Base-by-base conservation (phyloP, 2,797 vertebrate species). In the Naso thynnoides region DNA sequence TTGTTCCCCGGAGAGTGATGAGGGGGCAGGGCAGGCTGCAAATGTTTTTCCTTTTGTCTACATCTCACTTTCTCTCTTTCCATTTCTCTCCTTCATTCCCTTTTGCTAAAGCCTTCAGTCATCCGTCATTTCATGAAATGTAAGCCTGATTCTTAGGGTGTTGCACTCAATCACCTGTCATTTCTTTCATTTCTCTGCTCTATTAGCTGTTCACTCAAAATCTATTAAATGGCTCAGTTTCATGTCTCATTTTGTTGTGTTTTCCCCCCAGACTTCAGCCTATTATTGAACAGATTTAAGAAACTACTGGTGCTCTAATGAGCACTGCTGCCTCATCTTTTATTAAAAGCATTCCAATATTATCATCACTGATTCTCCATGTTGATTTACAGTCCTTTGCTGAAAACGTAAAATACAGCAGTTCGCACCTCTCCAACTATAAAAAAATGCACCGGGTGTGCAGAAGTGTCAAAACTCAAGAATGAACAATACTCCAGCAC, bases 1-100 rank as follows among this genome's bases (percentile, higher is more conserved):
- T 88, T 71, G 70, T 80, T 93, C 90, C 90, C 86, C 69, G 56
- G 85, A 86, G 91, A 92, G 72, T 53, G 83, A 84, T 86, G 85
- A 88, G 86, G 91, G 88, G 90, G 93, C 89, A 90, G 87, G 90
- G 92, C 81, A 87, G 73, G 75, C 82, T 80, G 84, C n/a, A 88
- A 90, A 92, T 89, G 86, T 86, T 84, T 86, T 65, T 27, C 62
- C 64, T 78, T 84, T 79, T 82, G 82, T 90, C 73, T 88, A 52
- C 33, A 9, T 78, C 29, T 68, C 45, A 64, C 29, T 75, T 55
- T 59, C 33, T 45, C 61, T 59, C 50, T 59, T 27, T 45, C 56
- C 52, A 45, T 63, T 44, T 62, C 13, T 65, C 6, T 62, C 21
- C 55, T 78, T 78, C 59, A 6, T 26, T 62, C 15, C 23, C 65